Conservation (phyloP, 2,113 vertebrate species). For the Galeopterus variegatus region DNA sequence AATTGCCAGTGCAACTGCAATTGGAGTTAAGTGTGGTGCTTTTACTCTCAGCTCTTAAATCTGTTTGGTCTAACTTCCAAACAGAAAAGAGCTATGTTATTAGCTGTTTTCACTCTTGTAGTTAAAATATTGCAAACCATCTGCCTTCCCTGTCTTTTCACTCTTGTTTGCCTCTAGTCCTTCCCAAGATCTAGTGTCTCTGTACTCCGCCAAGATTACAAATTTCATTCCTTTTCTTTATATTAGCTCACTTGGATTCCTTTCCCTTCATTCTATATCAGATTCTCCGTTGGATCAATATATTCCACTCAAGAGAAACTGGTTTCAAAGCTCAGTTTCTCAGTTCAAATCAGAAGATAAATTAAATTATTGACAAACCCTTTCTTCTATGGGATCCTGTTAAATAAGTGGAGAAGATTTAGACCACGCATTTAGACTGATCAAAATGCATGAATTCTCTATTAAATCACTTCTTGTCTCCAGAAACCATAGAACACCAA, state of each 20-base stretch:
- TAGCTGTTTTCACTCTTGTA: not conserved
- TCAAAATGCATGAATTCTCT: not conserved
- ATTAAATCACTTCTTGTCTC: slow-evolving; percentile 14
- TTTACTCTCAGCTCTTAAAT: not conserved
- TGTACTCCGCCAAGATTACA: not conserved
- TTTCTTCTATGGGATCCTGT: not conserved
- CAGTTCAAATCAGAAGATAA: slow-evolving; percentile 38
- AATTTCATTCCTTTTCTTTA: slow-evolving; percentile 32
- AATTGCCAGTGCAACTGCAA: not conserved
- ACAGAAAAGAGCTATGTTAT: not conserved
- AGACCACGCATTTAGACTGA: not conserved
- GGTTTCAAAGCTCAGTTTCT: slow-evolving; percentile 52
- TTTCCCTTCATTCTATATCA: not conserved
- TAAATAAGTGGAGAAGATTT: not conserved
- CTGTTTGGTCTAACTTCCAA: not conserved
- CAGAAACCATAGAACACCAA: slow-evolving; percentile 17
- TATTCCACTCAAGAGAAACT: slow-evolving; percentile 23
- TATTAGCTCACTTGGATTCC: not conserved
- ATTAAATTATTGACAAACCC: not conserved
- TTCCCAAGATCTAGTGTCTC: not conserved
- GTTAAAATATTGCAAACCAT: not conserved
- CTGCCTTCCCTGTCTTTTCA: not conserved
- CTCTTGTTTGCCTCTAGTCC: not conserved
- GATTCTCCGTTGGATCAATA: slow-evolving; percentile 56
- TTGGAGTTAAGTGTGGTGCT: not conserved